Evolutionary conservation across 2,113 vertebrate species (phyloP).

Genomic region (Vulpes lagopus): DNA sequence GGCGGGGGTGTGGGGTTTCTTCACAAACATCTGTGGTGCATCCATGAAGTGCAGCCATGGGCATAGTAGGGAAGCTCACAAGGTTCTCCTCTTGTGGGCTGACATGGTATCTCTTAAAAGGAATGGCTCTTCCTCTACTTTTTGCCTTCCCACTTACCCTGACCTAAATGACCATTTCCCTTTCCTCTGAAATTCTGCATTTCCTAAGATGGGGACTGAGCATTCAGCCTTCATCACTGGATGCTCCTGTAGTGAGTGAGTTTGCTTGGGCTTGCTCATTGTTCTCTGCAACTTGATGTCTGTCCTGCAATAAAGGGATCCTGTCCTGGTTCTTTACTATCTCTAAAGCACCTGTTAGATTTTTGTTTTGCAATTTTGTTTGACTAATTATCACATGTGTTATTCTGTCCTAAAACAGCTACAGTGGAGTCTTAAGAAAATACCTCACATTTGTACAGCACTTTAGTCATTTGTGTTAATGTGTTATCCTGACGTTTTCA

Average conservation of each 20-base stretch:
- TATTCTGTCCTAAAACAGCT: constrained; percentile 5
- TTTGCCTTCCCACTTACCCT: background rate
- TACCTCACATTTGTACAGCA: background rate
- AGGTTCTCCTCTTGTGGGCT: background rate
- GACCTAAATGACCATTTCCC: background rate
- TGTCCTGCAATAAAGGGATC: background rate
- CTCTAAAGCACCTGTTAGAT: background rate
- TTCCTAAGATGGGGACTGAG: background rate
- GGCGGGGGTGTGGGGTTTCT: too few relatives aligned
- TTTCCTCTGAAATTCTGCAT: background rate
- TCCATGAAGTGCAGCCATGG: background rate
- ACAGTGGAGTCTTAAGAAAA: background rate
- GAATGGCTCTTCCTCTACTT: background rate
- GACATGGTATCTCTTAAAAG: background rate
- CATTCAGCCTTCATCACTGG: background rate
- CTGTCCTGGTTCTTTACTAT: background rate
- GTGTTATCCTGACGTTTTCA: background rate
- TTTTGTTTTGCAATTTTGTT: constrained; percentile 22
- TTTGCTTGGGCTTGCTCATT: background rate
- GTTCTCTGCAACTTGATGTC: background rate
- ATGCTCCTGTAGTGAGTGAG: background rate
- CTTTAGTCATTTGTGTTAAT: constrained; percentile 1
- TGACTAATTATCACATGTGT: background rate
- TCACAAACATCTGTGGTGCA: background rate
- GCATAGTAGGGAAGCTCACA: background rate